Base-by-base conservation (phyloP, 2,888 invertebrate species). In the Deladenus siricidicola region DNA sequence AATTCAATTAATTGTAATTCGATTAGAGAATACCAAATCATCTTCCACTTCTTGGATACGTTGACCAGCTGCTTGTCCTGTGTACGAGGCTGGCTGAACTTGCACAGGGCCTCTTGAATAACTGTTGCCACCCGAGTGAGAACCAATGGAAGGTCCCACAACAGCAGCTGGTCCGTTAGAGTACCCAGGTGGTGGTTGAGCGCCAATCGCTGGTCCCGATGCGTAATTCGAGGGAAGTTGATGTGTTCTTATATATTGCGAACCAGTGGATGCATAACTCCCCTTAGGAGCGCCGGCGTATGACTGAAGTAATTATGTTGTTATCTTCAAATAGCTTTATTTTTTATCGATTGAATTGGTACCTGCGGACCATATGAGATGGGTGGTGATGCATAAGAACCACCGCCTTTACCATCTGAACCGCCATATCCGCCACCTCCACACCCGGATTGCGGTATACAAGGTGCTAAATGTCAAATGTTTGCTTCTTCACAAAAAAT, bases 21-120 rank as follows among this genome's bases (percentile, higher is more conserved):
- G 45, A 1, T 50, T 8, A 4, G 26, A 50, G 3, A 24, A 24
- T 47, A 55, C 55, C 23, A 4, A 21, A 19, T 60, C 65, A 19
- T 65, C 65, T 26, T 56, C 58, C 45, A 65, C 65, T 54, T 65
- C 63, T 26, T 65, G 63, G 45, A 65, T 47, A 17, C 54, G 47
- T n/a, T 66, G 48, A 34, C 66, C 67, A 6, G 67, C 66, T 8
- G 29, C 17, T 34, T 14, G 6, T 14, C 8, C 14, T 6, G 39
- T 10, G 39, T 34, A 34, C 17, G 8, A 28, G 21, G 29, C 29
- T 4, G 34, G 6, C 30, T 30, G 53, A n/a, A 53, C 30, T 53
- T 53, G 53, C 17, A 53, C 53, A 8, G 53, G 39, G 6, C 14
- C 30, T 39, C 8, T n/a, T 10, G 50, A n/a, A n/a, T n/a, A n/a